phyloP scores from a whole-genome alignment of 2,888 invertebrate species.

The Ectemnius cavifrons region DNA sequence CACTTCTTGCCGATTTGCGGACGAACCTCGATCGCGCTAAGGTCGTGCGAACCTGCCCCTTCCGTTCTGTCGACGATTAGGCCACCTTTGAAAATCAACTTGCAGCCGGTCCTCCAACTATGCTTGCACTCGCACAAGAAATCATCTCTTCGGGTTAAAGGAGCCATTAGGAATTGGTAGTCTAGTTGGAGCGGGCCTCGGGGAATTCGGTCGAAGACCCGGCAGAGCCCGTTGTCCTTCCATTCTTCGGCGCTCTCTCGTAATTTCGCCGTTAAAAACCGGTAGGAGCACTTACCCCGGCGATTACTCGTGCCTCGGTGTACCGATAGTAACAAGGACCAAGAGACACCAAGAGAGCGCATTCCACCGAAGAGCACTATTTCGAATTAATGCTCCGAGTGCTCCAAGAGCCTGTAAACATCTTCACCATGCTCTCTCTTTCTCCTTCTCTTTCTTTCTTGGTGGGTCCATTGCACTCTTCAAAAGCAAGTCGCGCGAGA shows the following conservation, averaged over 20 bases:
- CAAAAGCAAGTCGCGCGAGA: too few relatives aligned
- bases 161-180: slow-evolving; percentile 1
- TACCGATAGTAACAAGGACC: not conserved
- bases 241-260: slow-evolving; percentile 8
- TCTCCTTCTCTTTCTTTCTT: not conserved
- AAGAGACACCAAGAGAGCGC: not conserved
- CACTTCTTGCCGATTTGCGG: slow-evolving; percentile 72
- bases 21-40: slow-evolving; percentile 67
- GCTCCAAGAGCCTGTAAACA: not conserved
- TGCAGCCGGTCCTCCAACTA: not conserved
- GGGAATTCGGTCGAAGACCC: too few relatives aligned
- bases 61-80: slow-evolving; percentile 11
- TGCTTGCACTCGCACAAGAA: too few relatives aligned
- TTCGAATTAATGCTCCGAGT: not conserved
- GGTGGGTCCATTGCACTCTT: not conserved
- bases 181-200: not conserved
- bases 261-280: slow-evolving; percentile 7
- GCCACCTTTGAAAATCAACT: not conserved
- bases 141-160: not conserved
- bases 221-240: not conserved
- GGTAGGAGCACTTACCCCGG: slow-evolving; percentile 7
- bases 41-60: slow-evolving; percentile 67
- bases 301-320: not conserved
- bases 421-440: too few relatives aligned
- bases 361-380: not conserved